Base-by-base conservation (phyloP, 2,888 invertebrate genomes). In the Apodemia zela region DNA sequence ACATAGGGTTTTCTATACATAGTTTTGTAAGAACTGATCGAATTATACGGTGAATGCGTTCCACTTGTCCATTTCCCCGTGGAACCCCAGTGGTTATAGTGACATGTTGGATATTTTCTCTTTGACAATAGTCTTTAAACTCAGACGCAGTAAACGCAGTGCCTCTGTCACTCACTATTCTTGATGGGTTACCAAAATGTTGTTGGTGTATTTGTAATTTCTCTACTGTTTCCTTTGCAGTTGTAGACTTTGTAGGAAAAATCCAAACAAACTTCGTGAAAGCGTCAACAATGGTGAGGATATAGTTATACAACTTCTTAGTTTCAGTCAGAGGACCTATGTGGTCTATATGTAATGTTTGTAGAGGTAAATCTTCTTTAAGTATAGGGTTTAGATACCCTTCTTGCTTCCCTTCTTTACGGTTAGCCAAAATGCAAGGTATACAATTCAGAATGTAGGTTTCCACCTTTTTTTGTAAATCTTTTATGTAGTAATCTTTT, bases 221-320 rank as follows among this genome's bases (percentile, higher is more conserved):
- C 6, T 68, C 25, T 3, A 84, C 51, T 0, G 73, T 75, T 60
- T 86, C 80, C 18, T 68, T 69, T 2, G 73, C 65, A 0, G 74
- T 67, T 1, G 72, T 74, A 4, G 71, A 65, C 61, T 79, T 80
- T 0, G 73, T 73, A 1, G 80, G 79, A 62, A 73, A 82, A 0
- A 82, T 15, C 79, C 83, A 82, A 1, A 70, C 71, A 71, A 81
- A 82, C 60, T 82, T 84, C 0, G 78, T 79, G 57, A 80, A 82
- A 0, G 67, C 74, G 65, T 84, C 81, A 0, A 82, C 65, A 0
- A 81, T 68, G 0, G 76, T 77, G 0, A 84, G 71, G 1, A 85
- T 75, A 47, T 82, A 68, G 51, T 78, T 78, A 51, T 81, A 80
- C n/a, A 63, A 59, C 63, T 45, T 47, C 17, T 47, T 47, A n/a